Base-by-base conservation (phyloP, 2,888 invertebrate genomes). In the Danaus chrysippus region DNA sequence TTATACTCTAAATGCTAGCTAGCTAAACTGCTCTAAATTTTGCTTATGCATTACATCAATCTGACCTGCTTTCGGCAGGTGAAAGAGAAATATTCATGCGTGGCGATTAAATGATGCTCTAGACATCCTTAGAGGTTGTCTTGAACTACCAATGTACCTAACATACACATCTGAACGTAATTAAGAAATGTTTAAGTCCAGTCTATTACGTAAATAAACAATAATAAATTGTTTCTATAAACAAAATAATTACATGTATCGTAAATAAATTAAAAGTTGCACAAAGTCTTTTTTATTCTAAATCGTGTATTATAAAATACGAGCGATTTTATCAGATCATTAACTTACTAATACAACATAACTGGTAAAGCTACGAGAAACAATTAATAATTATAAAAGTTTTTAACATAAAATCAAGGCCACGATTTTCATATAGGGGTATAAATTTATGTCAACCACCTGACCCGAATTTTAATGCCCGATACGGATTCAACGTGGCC, bases 381-480 rank as follows among this genome's bases (percentile, higher is more conserved):
- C 11, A 17, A 49, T 17, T 46, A 46, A 6, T 49, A 49, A 17
- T 17, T 49, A 49, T 49, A 49, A 49, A 10, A 59, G 63, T 68
- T 67, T 70, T 70, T 74, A 69, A 71, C 68, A 68, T 70, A 71
- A 78, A 82, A 83, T 80, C 74, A 78, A 74, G 76, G 76, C 75
- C 76, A 77, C 76, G 49, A 49, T 49, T 49, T 49, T 49, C 49
- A 49, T 49, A 49, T 49, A 49, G 10, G 49, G 17, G 15, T 49
- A 83, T 87, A 87, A 87, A 87, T 87, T 86, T 83, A 77, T 84
- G 86, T 86, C 86, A 85, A 83, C 84, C 81, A 78, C 82, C 81
- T 83, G 85, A 84, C 87, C 86, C 82, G 80, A 85, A 87, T 87
- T 86, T 87, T 82, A 87, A 87, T 86, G 84, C 75, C 49, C 19